Evolutionary conservation across 2,888 invertebrate genomes (phyloP), one percentile per base, ranked within the genome.

Genomic region (Melinaea marsaeus): DNA sequence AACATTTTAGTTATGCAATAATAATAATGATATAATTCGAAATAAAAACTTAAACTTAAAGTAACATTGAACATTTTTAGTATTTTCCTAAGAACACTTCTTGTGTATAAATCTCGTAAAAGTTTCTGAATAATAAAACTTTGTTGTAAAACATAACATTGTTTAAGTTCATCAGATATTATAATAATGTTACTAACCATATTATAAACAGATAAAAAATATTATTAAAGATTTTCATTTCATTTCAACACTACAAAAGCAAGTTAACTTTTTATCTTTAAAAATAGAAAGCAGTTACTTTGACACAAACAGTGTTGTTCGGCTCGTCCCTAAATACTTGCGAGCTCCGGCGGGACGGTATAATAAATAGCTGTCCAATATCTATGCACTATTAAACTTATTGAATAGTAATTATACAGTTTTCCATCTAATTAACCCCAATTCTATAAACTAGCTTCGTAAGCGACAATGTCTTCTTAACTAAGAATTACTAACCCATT

Each of bases 81-180:
- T 51, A 51, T 51, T 7, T 5, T 11, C n/a, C 32, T 51, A 3
- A 51, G 9, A 22, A 51, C 32, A 32, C 32, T 48, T 22, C 13
- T 48, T 48, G 48, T 48, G 32, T n/a, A 32, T 32, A 51, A 51
- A 32, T 51, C 51, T 32, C 22, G 37, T 48, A 22, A 48, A 48
- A 48, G 4, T 48, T 22, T 48, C 6, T n/a, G 79, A 75, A 79
- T 78, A 78, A 59, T 61, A 56, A 48, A 57, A 46, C 35, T 51
- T 58, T 13, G 22, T 48, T 48, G 3, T n/a, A 32, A 22, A 22
- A 22, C 22, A 11, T 6, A 32, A 51, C 6, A 32, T 32, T 9
- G 2, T 32, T 51, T 51, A 32, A 32, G 9, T 32, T 51, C 32
- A 32, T 32, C 7, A 51, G 51, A 51, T 51, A 32, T 51, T 51